Evolutionary conservation across 1,140 invertebrate species (phyloP), one percentile per base, ranked within the genome.

Genomic region (Pseudomyrmex flavicornis): DNA sequence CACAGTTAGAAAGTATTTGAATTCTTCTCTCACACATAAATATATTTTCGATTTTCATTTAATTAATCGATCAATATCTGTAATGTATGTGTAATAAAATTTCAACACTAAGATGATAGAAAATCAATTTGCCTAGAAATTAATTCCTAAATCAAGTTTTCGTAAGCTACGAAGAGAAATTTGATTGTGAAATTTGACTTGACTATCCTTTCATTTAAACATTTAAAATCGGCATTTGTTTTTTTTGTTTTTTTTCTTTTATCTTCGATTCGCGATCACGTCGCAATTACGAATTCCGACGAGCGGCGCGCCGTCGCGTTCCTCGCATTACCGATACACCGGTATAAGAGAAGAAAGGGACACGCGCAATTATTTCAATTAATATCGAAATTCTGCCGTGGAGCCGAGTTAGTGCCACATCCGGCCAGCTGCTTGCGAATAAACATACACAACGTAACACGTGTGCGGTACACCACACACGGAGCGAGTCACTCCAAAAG

Each of bases 281-380:
- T 61, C 20, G 58, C 58, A 20, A 20, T 61, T 20, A 61, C 22
- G 17, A 59, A n/a, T 77, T 66, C 54, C 20, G 13, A 26, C 44
- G 26, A 26, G 35, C 35, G 7, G 10, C 15, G 26, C 26, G 26
- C 26, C 26, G 35, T 5, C 35, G 5, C 5, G 5, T 56, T 10
- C 1, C 1, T 12, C 26, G n/a, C 12, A 20, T 56, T 56, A 56
- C 8, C 50, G 35, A 12, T 65, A 66, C 12, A 26, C 26, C 35
- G 35, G 13, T 26, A 50, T 22, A 26, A 46, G 12, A 35, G 35
- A 35, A 35, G 35, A 7, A 20, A 35, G 48, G n/a, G 20, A 17
- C 54, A 72, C 46, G 58, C 58, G 54, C 54, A 86, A 77, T 87
- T 83, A 86, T 73, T 86, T 66, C 86, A 87, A 87, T 83, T 87